Evolutionary conservation across 2,113 vertebrate species (phyloP).

Genomic region (Colaptes auratus): DNA sequence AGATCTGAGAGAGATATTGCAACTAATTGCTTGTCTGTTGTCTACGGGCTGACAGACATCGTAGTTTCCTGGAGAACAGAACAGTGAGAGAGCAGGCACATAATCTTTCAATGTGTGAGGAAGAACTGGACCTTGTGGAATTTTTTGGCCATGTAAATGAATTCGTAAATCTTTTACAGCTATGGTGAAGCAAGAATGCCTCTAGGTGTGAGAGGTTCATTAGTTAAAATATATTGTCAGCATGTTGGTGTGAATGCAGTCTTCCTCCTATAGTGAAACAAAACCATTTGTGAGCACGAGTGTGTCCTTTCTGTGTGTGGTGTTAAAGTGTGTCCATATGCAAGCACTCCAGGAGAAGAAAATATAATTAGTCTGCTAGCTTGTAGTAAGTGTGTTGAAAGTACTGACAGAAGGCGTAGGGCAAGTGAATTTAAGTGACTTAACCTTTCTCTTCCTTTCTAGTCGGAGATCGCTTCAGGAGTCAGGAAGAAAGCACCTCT

Average conservation of each 20-base stretch:
- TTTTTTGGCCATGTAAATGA: background rate
- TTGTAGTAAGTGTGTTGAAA: background rate
- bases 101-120: background rate
- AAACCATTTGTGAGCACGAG: background rate
- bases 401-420: background rate
- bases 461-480: conserved; percentile 70
- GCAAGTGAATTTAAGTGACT: background rate
- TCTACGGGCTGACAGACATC: background rate
- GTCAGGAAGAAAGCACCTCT: conserved; percentile 62
- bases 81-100: background rate
- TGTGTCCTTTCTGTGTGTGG: background rate
- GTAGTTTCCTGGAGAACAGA: background rate
- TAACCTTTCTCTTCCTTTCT: background rate
- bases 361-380: background rate
- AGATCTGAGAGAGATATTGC: background rate
- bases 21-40: background rate
- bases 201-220: background rate
- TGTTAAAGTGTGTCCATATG: background rate
- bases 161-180: background rate
- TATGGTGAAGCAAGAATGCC: background rate
- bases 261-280: background rate
- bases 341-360: background rate
- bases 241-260: background rate
- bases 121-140: background rate
- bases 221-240: background rate